Conservation (phyloP, 2,888 invertebrate species). For the Conchocele bisecta region DNA sequence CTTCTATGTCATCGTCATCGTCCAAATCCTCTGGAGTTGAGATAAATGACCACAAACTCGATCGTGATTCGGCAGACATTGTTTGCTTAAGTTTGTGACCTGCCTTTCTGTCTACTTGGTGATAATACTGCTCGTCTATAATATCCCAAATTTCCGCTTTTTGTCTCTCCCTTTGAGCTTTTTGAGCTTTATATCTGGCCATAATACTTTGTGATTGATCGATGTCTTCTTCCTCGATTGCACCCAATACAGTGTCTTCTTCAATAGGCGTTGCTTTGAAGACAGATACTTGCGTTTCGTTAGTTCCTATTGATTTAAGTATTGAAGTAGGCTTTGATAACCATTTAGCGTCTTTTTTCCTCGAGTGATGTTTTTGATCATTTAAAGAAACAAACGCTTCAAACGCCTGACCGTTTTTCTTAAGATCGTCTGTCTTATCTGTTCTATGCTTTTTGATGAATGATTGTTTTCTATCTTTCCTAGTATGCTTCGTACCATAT, state of each 20-base stretch:
- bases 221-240: conserved; percentile 69
- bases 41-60: conserved; percentile 66
- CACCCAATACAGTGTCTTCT: conserved; percentile 54
- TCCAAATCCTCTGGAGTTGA: conserved; percentile 64
- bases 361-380: conserved; percentile 37
- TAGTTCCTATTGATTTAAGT: conserved; percentile 59
- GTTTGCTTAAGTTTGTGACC: conserved; percentile 61
- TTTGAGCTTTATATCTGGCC: conserved; percentile 6
- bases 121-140: conserved; percentile 60
- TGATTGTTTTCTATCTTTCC: conserved; percentile 52
- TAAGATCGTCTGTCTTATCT: conserved; percentile 25
- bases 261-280: conserved; percentile 61
- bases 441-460: conserved; percentile 43
- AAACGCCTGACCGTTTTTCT: conserved; percentile 27
- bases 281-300: conserved; percentile 62
- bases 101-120: conserved; percentile 58
- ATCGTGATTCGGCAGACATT: conserved; percentile 62
- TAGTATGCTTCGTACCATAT: conserved; percentile 20
- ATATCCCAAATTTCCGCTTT: conserved; percentile 60
- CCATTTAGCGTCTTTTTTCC: conserved; percentile 59
- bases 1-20: conserved; percentile 56
- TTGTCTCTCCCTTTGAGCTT: conserved; percentile 45
- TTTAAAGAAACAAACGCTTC: conserved; percentile 55
- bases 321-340: conserved; percentile 62
- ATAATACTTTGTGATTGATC: conserved; percentile 21